These are phyloP conservation scores for Drosophila lacicola DNA, from an alignment of 2,888 invertebrate genomes.

Conservation along the genomic window DNA sequence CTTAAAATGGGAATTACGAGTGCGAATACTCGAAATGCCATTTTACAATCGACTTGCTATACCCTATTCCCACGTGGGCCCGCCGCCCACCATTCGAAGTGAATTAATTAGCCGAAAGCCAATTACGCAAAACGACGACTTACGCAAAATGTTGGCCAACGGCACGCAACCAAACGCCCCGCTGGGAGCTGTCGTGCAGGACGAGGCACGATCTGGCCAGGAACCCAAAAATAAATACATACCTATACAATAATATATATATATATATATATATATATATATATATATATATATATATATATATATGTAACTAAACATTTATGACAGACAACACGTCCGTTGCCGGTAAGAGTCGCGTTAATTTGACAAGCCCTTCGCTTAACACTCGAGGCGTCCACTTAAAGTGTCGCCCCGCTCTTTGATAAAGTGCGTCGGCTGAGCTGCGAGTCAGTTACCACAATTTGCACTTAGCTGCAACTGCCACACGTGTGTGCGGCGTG, in stretches of 20 bases:
- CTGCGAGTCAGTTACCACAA: conserved; percentile 34
- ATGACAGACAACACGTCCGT: conserved; percentile 32
- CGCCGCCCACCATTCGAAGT: conserved; percentile 33
- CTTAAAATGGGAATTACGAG: conserved; percentile 20
- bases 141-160: conserved; percentile 52
- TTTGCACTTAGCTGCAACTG: conserved; percentile 51
- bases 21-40: conserved; percentile 36
- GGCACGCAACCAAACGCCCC: conserved; percentile 55
- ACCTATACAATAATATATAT: neutral
- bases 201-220: conserved; percentile 16
- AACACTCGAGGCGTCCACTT: conserved; percentile 10
- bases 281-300: too few species aligned
- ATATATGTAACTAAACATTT: conserved; percentile 28
- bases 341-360: conserved; percentile 53
- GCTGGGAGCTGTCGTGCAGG: conserved; percentile 36
- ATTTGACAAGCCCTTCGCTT: conserved; percentile 62
- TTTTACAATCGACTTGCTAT: conserved; percentile 34
- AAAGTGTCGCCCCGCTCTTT: conserved; percentile 47
- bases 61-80: conserved; percentile 16
- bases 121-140: conserved; percentile 72
- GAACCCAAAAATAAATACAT: conserved; percentile 46
- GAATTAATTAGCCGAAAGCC: conserved; percentile 78
- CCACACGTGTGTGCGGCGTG: conserved; percentile 30
- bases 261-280: too few species aligned
- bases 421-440: conserved; percentile 50